Percentiles rank a stretch among this genome's conserved stretches.
phyloP scores from a whole-genome alignment of 2,113 vertebrate genomes.

The Seriola rivoliana region DNA sequence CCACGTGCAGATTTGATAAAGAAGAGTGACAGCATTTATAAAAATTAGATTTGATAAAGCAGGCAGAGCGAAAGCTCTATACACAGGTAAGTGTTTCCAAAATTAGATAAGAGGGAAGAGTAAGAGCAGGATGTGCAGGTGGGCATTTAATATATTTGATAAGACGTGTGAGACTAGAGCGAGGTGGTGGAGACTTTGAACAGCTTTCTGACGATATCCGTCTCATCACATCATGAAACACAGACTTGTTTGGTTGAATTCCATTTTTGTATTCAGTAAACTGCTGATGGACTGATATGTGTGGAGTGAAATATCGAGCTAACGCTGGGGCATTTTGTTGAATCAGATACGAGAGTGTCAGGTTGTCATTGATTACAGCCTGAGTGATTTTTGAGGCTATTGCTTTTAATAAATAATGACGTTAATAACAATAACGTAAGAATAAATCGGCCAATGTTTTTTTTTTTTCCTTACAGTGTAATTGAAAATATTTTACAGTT shows the following conservation, averaged over 20 bases:
- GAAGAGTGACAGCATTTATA: constrained; percentile 46
- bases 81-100: constrained; percentile 60
- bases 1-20: constrained; percentile 39
- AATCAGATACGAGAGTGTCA: not conserved
- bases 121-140: constrained; percentile 34
- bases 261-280: not conserved
- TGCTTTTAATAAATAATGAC: not conserved
- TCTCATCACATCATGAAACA: not conserved
- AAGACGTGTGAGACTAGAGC: constrained; percentile 9
- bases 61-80: constrained; percentile 32
- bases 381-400: not conserved
- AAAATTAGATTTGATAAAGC: constrained; percentile 45
- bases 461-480: no score
- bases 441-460: no score
- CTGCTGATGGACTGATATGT: not conserved
- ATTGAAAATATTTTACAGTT: not conserved
- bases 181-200: not conserved
- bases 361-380: not conserved
- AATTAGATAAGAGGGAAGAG: constrained; percentile 64
- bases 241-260: not conserved
- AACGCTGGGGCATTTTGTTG: not conserved
- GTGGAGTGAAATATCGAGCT: not conserved
- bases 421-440: not conserved
- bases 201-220: constrained; percentile 35
- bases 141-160: constrained; percentile 56